Evolutionary conservation across 2,888 invertebrate genomes (phyloP), one percentile per base, ranked within the genome.

Genomic region (Iselma pallidipennis): DNA sequence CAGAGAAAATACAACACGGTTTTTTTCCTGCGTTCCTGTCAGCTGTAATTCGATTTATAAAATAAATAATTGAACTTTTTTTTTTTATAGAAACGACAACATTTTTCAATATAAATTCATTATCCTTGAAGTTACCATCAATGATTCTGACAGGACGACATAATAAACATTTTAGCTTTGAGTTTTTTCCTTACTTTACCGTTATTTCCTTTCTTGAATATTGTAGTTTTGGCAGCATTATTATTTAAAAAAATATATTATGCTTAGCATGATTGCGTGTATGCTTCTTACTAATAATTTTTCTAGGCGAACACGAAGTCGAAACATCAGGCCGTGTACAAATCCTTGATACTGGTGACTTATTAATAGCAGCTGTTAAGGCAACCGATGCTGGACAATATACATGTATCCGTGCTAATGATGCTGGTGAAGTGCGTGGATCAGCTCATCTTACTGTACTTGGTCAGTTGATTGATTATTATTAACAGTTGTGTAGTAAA

Each of bases 381-480:
- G 87, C 91, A 67, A 84, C 87, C 25, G 96, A 98, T 81, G 91
- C 90, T 63, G 98, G 96, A 25, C 88, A 91, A 78, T 98, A 97
- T 81, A 91, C 91, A 9, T 98, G 97, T 80, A 84, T 91, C 50
- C 88, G 96, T 64, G 87, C 91, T 54, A 98, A 98, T 80, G 94
- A 93, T 81, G 95, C 95, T 55, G 98, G 97, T 45, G 88, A 88
- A 67, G 91, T 92, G 28, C 87, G 89, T 69, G 95, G 91, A 59
- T 89, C 92, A 71, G 96, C 93, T 45, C 89, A 87, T 80, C 85
- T 97, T 61, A 87, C 88, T 69, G 95, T 97, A 63, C 83, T 95
- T 74, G 94, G 94, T 93, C 83, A 86, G 83, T 78, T 68, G 31
- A 12, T 57, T 53, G 26, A 31, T 21, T 57, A n/a, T 23, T 59